A percentile compares a stretch with the other conserved stretches of the same genome.
phyloP scores from a whole-genome alignment of 2,113 vertebrate species.

The Limnothrissa miodon region DNA sequence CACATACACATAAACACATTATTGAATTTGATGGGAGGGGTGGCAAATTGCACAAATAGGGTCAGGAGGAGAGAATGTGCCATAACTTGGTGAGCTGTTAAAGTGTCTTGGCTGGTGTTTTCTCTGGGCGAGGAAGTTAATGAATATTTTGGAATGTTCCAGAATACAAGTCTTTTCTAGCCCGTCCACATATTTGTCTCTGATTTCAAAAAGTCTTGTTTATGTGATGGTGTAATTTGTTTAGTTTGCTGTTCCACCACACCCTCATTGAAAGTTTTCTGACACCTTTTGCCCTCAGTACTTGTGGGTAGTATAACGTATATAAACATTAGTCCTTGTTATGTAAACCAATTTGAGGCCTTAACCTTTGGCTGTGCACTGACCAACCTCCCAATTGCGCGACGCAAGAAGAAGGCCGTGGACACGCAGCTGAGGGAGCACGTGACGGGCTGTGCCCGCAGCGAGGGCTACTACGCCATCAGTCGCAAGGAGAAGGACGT shows the following conservation, averaged over 20 bases:
- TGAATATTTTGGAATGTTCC: background rate
- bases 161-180: background rate
- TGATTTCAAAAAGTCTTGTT: background rate
- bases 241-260: background rate
- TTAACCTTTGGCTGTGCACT: constrained; percentile 77
- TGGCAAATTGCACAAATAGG: background rate
- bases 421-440: constrained; percentile 81
- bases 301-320: background rate
- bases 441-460: constrained; percentile 85
- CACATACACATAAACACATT: background rate
- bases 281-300: background rate
- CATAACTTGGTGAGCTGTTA: background rate
- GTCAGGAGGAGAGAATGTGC: background rate
- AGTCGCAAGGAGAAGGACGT: constrained; percentile 92
- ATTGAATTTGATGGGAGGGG: background rate
- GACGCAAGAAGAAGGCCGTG: constrained; percentile 77
- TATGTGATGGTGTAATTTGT: background rate
- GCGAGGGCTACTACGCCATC: constrained; percentile 91
- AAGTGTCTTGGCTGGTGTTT: background rate
- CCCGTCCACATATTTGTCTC: background rate
- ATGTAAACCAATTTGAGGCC: constrained; percentile 41
- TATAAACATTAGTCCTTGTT: background rate
- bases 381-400: constrained; percentile 85
- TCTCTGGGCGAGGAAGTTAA: background rate
- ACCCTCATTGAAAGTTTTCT: background rate